These are phyloP conservation scores for Hyperoplus lanceolatus DNA, from an alignment of 2,797 vertebrate genomes.

Conservation along the genomic window DNA sequence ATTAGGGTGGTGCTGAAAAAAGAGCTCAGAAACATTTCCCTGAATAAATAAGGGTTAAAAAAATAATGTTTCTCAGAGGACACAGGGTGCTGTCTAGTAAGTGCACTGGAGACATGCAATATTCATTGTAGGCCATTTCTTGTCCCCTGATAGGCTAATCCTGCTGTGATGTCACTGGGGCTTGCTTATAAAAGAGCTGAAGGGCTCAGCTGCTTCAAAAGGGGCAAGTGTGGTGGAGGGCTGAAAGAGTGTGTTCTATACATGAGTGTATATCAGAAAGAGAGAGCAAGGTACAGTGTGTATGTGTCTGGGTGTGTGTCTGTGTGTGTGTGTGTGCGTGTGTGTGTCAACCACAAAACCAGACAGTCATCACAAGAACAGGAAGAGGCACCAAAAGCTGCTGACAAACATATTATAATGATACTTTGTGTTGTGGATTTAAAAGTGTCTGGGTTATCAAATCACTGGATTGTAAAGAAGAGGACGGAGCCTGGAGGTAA, in stretches of 20 bases:
- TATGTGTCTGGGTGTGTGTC: neutral
- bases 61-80: constrained; percentile 17
- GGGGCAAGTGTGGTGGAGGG: constrained; percentile 60
- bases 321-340: constrained; percentile 29
- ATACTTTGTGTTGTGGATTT: constrained; percentile 66
- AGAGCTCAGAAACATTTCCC: neutral
- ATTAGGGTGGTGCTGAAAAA: constrained; percentile 15
- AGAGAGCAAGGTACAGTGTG: constrained; percentile 22
- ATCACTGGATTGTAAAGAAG: constrained; percentile 53
- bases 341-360: constrained; percentile 30
- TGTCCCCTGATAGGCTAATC: constrained; percentile 69
- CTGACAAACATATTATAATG: constrained; percentile 53
- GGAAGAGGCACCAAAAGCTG: constrained; percentile 32
- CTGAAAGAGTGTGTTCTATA: constrained; percentile 51
- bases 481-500: constrained; percentile 63
- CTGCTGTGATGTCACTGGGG: constrained; percentile 72
- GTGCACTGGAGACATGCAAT: constrained; percentile 49
- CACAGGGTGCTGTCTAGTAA: constrained; percentile 37
- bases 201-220: constrained; percentile 70
- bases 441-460: constrained; percentile 57
- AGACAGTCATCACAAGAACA: constrained; percentile 36
- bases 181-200: constrained; percentile 67
- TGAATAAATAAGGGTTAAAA: constrained; percentile 38
- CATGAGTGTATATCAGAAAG: constrained; percentile 44
- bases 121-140: constrained; percentile 47